Conservation (phyloP, 2,113 vertebrate species). For the Desmodus rotundus region DNA sequence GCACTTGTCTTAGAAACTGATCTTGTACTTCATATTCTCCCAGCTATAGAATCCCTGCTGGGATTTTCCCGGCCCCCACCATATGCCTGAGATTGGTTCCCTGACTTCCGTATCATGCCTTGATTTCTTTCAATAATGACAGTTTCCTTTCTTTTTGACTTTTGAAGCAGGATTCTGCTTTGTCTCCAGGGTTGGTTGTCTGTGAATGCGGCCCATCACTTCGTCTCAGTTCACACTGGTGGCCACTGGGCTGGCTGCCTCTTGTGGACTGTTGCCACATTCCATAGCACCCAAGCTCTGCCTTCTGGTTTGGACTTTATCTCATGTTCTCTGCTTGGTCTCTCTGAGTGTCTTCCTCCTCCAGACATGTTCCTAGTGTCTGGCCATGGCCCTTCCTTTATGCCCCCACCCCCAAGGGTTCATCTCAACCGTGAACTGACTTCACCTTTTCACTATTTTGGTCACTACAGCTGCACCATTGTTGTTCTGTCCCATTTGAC, state of each 20-base stretch:
- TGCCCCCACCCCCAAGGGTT: too few relatives aligned
- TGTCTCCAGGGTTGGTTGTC: neutral
- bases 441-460: neutral
- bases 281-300: neutral
- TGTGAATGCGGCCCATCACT: accelerated
- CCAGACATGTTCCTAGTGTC: neutral
- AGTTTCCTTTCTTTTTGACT: neutral
- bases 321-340: neutral
- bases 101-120: neutral
- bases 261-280: neutral
- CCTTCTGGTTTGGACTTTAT: neutral
- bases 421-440: neutral
- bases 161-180: neutral
- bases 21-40: neutral
- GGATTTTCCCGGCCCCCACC: neutral
- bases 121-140: neutral
- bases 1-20: neutral
- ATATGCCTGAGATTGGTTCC: neutral
- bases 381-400: neutral
- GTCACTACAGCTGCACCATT: neutral
- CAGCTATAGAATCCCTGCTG: neutral
- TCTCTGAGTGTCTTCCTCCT: neutral
- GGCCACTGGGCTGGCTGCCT: accelerated
- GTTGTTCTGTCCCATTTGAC: neutral
- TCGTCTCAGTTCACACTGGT: neutral